Percentiles rank a stretch among this genome's conserved stretches.
Evolutionary conservation across 2,888 invertebrate species (phyloP).

Genomic region (Phrixothrix hirtus): DNA sequence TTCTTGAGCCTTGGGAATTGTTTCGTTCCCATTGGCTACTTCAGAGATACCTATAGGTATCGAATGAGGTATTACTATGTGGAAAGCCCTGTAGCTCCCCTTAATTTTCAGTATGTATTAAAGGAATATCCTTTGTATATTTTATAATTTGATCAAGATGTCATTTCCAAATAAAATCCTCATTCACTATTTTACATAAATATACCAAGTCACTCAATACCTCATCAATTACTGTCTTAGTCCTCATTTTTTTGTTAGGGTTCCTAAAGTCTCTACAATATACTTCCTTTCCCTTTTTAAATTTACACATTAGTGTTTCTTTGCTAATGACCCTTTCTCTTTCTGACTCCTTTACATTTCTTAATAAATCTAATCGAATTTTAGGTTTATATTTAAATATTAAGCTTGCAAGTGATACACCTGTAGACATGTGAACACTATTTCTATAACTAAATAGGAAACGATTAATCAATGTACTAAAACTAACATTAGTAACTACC

Average conservation of each 20-base stretch:
- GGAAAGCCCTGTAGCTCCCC: too few relatives aligned
- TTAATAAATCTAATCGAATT: conserved; percentile 1
- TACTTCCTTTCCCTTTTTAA: not conserved
- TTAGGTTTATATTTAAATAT: not conserved
- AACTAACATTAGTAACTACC: not conserved
- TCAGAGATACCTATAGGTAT: too few relatives aligned
- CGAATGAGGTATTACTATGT: too few relatives aligned
- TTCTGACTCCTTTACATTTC: not conserved
- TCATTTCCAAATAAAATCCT: too few relatives aligned
- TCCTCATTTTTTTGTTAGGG: not conserved
- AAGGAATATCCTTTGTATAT: not conserved
- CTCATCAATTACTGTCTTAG: not conserved
- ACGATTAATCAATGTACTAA: too few relatives aligned
- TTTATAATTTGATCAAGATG: not conserved
- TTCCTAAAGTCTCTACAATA: conserved; percentile 1
- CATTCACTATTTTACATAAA: not conserved
- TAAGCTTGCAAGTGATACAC: not conserved
- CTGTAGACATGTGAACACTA: not conserved
- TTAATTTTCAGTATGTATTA: not conserved
- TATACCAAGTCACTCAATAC: not conserved
- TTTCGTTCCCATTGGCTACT: too few relatives aligned
- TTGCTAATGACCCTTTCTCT: not conserved
- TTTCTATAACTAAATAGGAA: not conserved
- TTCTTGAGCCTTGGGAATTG: too few relatives aligned
- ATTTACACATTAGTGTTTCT: not conserved